phyloP scores from a whole-genome alignment of 92 coral and sea anemone species.

The Palythoa grandiflora region DNA sequence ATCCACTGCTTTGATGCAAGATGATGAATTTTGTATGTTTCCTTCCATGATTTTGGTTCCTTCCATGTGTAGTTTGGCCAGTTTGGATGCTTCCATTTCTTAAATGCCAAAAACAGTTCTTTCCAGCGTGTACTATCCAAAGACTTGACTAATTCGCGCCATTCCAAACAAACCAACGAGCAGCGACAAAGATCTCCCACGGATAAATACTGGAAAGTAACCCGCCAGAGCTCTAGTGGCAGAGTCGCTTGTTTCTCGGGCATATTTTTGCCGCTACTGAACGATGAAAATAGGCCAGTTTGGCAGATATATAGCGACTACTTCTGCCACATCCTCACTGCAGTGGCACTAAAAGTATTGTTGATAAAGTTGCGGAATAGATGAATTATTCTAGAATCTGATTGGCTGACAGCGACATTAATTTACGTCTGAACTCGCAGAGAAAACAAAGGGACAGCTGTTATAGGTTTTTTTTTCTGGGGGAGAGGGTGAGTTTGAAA shows the following conservation, averaged over 20 bases:
- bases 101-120: slow-evolving; percentile 79
- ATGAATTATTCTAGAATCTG: background rate
- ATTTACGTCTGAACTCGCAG: background rate
- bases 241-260: slow-evolving; percentile 84
- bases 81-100: slow-evolving; percentile 97
- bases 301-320: background rate
- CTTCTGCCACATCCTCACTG: background rate
- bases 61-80: slow-evolving; percentile 91
- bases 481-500: background rate
- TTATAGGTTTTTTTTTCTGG: background rate
- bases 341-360: background rate
- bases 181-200: slow-evolving; percentile 92
- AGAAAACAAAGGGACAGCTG: slow-evolving; percentile 39
- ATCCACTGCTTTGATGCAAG: slow-evolving; percentile 95
- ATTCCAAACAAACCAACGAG: slow-evolving; percentile 91
- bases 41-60: slow-evolving; percentile 97
- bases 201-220: slow-evolving; percentile 80
- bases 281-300: background rate
- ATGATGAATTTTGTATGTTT: slow-evolving; percentile 83
- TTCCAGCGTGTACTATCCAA: slow-evolving; percentile 98
- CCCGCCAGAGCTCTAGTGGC: slow-evolving; percentile 96
- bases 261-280: slow-evolving; percentile 50
- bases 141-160: slow-evolving; percentile 97
- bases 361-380: slow-evolving; percentile 28
- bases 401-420: slow-evolving; percentile 24